Evolutionary conservation across 2,888 invertebrate genomes (phyloP), one percentile per base, ranked within the genome.

Genomic region (Petrolisthes manimaculis): DNA sequence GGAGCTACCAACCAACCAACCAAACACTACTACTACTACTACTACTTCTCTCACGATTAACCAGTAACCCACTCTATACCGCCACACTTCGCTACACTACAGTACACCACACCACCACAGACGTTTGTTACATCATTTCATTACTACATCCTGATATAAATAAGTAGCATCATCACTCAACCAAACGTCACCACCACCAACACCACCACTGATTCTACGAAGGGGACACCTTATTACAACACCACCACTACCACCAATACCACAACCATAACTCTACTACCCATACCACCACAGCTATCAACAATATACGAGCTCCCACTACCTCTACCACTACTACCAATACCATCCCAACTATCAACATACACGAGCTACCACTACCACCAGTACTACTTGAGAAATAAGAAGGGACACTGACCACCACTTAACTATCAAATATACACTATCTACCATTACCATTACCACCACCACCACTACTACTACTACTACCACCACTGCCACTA

Each of bases 401-500:
- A 8, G 5, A 21, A 8, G 5, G n/a, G 24, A 77, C 77, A 61
- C 8, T 77, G 4, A 77, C 14, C 5, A 77, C 77, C 77, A 24
- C 21, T 37, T 14, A 37, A 54, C n/a, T 54, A 24, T 54, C 8
- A n/a, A 53, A 18, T 14, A 4, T 8, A 79, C 54, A 18, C 53
- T 54, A 5, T 14, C n/a, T 12, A 3, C 8, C 54, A 79, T 12
- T 8, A 8, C 77, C 79, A 6, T 12, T 37, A 18, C 71, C 71
- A 71, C 71, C 71, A 71, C n/a, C 71, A 71, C 71, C 71, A 71
- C n/a, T n/a, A 71, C 71, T 12, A 71, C 71, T n/a, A 71, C 71
- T 71, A 24, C 77, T 5, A 77, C 6, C 21, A 77, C 24, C 77
- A 56, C 24, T 55, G 56, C 14, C 56, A 21, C 24, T 12, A 21